phyloP scores from a whole-genome alignment of 1,140 invertebrate species.

The Dendrolimus kikuchii region DNA sequence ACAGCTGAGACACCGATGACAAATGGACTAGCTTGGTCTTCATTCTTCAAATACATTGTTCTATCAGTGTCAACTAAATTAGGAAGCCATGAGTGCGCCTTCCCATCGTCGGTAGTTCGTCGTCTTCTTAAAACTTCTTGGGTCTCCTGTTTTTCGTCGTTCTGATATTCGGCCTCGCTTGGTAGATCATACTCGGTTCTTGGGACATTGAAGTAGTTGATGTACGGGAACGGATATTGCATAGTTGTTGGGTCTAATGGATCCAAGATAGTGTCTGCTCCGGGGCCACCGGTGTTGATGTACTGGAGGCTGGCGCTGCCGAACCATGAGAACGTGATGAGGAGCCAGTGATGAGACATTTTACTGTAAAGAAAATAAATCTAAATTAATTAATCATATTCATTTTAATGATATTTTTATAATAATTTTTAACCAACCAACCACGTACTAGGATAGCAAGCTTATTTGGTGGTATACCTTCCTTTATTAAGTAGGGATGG shows the following conservation, averaged over 20 bases:
- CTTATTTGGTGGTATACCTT: too few species aligned
- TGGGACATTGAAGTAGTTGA: constrained; percentile 35
- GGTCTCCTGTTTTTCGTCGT: constrained; percentile 18
- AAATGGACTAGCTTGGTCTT: constrained; percentile 24
- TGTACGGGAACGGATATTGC: constrained; percentile 35
- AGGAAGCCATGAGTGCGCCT: constrained; percentile 30
- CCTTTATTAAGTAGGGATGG: too few species aligned
- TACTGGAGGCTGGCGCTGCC: constrained; percentile 51
- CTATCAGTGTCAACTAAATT: constrained; percentile 37
- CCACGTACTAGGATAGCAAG: too few species aligned
- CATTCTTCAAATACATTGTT: constrained; percentile 26
- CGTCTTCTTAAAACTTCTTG: constrained; percentile 32
- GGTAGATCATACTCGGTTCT: constrained; percentile 26
- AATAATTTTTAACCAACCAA: too few species aligned
- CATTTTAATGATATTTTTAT: too few species aligned
- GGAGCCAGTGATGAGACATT: constrained; percentile 52
- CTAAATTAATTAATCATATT: too few species aligned
- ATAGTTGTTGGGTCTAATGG: constrained; percentile 21
- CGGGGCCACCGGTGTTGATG: constrained; percentile 36
- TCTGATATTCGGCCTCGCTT: constrained; percentile 15
- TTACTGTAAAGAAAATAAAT: constrained; percentile 32
- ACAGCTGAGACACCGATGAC: constrained; percentile 18
- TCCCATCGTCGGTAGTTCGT: constrained; percentile 23
- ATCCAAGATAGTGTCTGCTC: constrained; percentile 25
- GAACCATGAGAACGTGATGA: constrained; percentile 48